Conservation (phyloP, 2,113 vertebrate species). For the Rafetus swinhoei region DNA sequence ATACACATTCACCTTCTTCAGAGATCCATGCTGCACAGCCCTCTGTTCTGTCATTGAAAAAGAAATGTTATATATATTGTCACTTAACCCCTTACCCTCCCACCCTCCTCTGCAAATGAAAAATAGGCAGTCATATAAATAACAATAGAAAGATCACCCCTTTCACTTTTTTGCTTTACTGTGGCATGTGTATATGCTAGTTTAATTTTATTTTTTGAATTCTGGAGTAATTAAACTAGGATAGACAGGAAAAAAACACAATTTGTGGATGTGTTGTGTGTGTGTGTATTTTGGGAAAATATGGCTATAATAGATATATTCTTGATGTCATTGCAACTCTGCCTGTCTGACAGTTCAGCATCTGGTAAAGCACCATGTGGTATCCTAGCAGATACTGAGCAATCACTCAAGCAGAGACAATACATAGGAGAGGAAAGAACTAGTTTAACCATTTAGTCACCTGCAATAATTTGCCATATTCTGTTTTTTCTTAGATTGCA, state of each 20-base stretch:
- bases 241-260: background rate
- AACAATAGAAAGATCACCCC: background rate
- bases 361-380: constrained; percentile 1
- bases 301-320: constrained; percentile 20
- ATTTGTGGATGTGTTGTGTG: background rate
- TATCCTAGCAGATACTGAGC: background rate
- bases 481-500: background rate
- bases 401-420: background rate
- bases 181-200: background rate
- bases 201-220: background rate
- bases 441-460: background rate
- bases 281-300: background rate
- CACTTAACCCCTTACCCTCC: constrained; percentile 31
- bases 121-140: background rate
- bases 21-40: constrained; percentile 27
- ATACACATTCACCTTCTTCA: constrained; percentile 47
- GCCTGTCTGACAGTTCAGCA: constrained; percentile 17
- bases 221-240: background rate
- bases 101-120: background rate
- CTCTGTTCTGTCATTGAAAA: constrained; percentile 11
- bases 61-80: background rate
- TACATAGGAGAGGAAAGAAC: background rate
- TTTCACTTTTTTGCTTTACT: background rate
- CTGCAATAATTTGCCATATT: background rate
- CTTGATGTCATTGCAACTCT: background rate